Conservation (phyloP, 2,797 vertebrate genomes). For the Cynodonichthys magdalenae region DNA sequence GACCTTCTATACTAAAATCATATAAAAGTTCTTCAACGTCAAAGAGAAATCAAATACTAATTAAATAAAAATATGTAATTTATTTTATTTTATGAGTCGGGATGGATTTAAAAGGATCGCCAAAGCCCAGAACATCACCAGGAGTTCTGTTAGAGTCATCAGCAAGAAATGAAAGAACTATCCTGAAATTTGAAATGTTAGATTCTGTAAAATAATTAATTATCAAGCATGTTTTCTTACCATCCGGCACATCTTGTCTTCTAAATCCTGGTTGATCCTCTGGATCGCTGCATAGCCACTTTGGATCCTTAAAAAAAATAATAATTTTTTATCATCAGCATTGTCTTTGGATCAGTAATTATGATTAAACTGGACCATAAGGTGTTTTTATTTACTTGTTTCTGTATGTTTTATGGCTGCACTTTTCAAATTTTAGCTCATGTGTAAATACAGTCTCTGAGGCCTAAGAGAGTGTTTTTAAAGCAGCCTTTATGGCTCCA, state of each 20-base stretch:
- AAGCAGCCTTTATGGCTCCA: slow-evolving; percentile 53
- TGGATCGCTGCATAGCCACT: slow-evolving; percentile 94
- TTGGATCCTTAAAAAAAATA: slow-evolving; percentile 86
- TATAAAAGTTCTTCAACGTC: too few species aligned
- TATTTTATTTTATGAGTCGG: too few species aligned
- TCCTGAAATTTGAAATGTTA: background rate
- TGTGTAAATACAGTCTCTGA: slow-evolving; percentile 43
- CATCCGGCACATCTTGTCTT: slow-evolving; percentile 93
- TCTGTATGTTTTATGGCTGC: slow-evolving; percentile 30
- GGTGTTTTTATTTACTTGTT: slow-evolving; percentile 32
- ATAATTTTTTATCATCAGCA: background rate
- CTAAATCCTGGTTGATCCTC: slow-evolving; percentile 96
- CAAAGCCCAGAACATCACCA: too few species aligned
- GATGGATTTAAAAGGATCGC: too few species aligned
- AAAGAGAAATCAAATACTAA: too few species aligned
- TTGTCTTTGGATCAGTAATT: slow-evolving; percentile 33
- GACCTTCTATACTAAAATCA: too few species aligned
- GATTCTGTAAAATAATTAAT: too few species aligned
- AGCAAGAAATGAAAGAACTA: too few species aligned
- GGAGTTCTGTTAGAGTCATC: too few species aligned
- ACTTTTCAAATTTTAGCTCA: slow-evolving; percentile 23
- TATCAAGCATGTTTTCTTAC: slow-evolving; percentile 69
- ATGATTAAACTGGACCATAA: slow-evolving; percentile 22
- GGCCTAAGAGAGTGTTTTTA: slow-evolving; percentile 42
- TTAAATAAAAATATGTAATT: too few species aligned